Conservation (phyloP, 2,888 invertebrate genomes). For the Orthosia gothica region DNA sequence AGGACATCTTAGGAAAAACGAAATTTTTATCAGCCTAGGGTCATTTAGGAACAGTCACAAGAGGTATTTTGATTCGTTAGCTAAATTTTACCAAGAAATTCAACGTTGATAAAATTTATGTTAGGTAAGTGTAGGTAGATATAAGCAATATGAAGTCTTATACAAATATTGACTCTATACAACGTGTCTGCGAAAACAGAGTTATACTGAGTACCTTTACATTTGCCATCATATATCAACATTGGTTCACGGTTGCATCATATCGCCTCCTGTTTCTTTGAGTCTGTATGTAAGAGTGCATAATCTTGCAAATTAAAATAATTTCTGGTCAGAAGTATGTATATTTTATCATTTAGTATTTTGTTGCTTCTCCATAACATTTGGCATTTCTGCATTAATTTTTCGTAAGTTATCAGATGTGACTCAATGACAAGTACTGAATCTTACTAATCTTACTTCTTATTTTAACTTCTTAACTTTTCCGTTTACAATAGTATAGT, state of each 20-base stretch:
- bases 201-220: background rate
- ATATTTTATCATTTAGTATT: background rate
- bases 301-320: background rate
- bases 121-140: background rate
- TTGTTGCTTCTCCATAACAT: background rate
- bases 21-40: too few species aligned
- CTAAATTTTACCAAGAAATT: slow-evolving; percentile 3
- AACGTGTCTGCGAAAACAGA: background rate
- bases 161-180: background rate
- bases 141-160: background rate
- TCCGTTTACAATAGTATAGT: too few species aligned
- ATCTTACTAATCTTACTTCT: too few species aligned
- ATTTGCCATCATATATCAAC: background rate
- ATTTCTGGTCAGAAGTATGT: background rate
- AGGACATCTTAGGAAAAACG: too few species aligned
- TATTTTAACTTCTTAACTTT: too few species aligned
- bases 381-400: background rate
- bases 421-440: too few species aligned
- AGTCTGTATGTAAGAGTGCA: background rate
- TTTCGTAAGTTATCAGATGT: too few species aligned
- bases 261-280: background rate
- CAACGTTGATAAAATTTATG: background rate
- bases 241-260: background rate
- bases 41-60: too few species aligned
- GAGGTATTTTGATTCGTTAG: slow-evolving; percentile 20